phyloP scores from a whole-genome alignment of 2,113 vertebrate species.

The Hippocampus comes region DNA sequence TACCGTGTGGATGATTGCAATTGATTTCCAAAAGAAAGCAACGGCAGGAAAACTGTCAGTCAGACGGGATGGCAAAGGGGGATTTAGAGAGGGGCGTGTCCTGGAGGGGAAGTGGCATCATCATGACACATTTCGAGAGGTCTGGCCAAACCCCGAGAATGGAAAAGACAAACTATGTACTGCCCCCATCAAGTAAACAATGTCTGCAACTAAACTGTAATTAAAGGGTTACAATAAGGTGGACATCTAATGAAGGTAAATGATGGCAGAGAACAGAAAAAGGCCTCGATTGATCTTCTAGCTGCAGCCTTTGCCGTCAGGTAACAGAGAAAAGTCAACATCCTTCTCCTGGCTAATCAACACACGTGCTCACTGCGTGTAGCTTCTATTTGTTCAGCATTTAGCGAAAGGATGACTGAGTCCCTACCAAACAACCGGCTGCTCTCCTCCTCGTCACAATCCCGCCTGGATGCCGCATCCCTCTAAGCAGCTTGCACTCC shows the following conservation, averaged over 20 bases:
- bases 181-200: slow-evolving; percentile 40
- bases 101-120: slow-evolving; percentile 43
- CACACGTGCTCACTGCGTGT: slow-evolving; percentile 36
- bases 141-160: slow-evolving; percentile 5
- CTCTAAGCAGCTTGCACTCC: not conserved
- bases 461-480: no score
- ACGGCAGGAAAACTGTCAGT: not conserved
- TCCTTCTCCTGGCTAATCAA: slow-evolving; percentile 46
- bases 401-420: slow-evolving; percentile 39
- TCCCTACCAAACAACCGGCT: slow-evolving; percentile 39
- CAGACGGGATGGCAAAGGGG: not conserved
- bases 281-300: not conserved
- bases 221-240: slow-evolving; percentile 3
- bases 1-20: not conserved
- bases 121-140: slow-evolving; percentile 56
- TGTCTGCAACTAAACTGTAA: slow-evolving; percentile 23
- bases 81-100: not conserved
- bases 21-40: not conserved
- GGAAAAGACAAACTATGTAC: slow-evolving; percentile 39
- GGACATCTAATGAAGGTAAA: not conserved
- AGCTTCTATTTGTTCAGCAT: slow-evolving; percentile 38
- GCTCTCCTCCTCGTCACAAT: slow-evolving; percentile 26
- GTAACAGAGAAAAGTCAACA: slow-evolving; percentile 50
- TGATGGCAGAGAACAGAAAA: not conserved
- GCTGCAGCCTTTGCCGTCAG: slow-evolving; percentile 11